Percentiles rank a stretch among this genome's conserved stretches.
Evolutionary conservation across 2,797 vertebrate species (phyloP).

Genomic region (Cynopterus sphinx): DNA sequence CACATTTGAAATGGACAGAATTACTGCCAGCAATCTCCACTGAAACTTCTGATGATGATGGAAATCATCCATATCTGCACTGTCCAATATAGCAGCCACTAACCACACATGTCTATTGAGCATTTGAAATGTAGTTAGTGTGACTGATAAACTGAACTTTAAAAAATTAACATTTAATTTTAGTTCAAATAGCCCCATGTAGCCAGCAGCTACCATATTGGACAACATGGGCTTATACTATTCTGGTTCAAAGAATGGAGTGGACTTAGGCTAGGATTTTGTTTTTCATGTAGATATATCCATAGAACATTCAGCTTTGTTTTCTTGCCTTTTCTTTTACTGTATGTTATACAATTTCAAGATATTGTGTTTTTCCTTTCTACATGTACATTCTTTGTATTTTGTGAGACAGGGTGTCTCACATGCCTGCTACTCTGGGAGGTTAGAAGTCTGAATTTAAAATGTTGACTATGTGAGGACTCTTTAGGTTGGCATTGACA

Average conservation of each 20-base stretch:
- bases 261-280: neutral
- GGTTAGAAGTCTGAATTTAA: neutral
- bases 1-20: neutral
- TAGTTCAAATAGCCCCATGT: neutral
- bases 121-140: neutral
- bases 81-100: neutral
- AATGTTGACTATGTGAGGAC: neutral
- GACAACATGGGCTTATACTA: neutral
- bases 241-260: neutral
- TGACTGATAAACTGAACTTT: slow-evolving; percentile 2
- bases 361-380: neutral
- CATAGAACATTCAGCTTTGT: neutral
- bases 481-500: neutral
- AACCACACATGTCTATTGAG: neutral
- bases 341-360: neutral
- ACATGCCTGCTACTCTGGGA: neutral
- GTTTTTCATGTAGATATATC: neutral
- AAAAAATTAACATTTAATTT: neutral
- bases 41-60: neutral
- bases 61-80: neutral
- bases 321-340: neutral
- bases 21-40: neutral
- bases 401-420: neutral
- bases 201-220: neutral
- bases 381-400: neutral